Base-by-base conservation (phyloP, 2,888 invertebrate genomes). In the Siphonodentalium dalli region DNA sequence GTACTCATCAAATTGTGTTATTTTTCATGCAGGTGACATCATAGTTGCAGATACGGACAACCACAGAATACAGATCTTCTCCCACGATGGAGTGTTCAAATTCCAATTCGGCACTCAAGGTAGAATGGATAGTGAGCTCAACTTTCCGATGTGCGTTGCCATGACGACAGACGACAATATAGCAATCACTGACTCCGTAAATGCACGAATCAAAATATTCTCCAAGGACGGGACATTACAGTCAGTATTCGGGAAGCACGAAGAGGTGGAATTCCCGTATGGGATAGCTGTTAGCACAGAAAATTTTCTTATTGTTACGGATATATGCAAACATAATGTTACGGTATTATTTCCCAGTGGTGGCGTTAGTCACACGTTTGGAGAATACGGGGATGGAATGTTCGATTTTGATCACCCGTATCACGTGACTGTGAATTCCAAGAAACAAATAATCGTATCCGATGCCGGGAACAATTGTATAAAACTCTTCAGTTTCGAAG, bases 11-110 rank as follows among this genome's bases (percentile, higher is more conserved):
- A n/a, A n/a, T n/a, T n/a, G n/a, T n/a, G n/a, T 39, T 31, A 20
- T 35, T 8, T 38, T 24, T 9, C 38, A 65, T 69, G 1, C 66
- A 78, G 75, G 75, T 28, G 75, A 77, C 54, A 66, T 78, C 21
- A 67, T 76, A 1, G 69, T 78, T 18, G 71, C 72, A 9, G 78
- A 78, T 59, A 75, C 76, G 11, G 78, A 77, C 48, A 78, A 76
- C 47, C 74, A 74, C 54, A 62, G 77, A 41, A 68, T 78, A 40
- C 74, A 77, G 60, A 68, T 78, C 31, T 77, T 77, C 61, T 68
- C 67, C 33, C 58, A 61, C 24, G 74, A 76, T 27, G 77, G 77
- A 47, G 60, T 58, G 43, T 71, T 74, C 52, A 72, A 69, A 61
- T 63, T 65, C 51, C 70, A 69, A 49, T 75, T 78, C 52, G 77